These are phyloP conservation scores for Heliconius aoede DNA, from an alignment of 2,888 invertebrate species.

Conservation along the genomic window DNA sequence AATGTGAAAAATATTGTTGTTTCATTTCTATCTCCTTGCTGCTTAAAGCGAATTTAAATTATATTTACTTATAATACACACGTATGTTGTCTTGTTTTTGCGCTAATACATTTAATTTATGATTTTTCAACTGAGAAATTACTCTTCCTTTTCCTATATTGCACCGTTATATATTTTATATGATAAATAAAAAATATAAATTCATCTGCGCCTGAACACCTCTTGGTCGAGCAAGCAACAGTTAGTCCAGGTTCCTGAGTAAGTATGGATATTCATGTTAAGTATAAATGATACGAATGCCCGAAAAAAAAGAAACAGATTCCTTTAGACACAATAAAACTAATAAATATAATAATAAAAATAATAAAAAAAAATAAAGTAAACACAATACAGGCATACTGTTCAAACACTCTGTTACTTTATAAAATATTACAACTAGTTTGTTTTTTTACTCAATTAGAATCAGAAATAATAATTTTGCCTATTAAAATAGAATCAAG, in stretches of 20 bases:
- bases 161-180: not conserved
- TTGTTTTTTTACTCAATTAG: not conserved
- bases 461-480: not conserved
- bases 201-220: not conserved
- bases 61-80: not conserved
- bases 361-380: no score
- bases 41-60: slow-evolving; percentile 40
- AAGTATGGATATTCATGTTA: not conserved
- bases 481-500: not conserved
- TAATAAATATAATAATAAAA: no score
- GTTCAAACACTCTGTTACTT: not conserved
- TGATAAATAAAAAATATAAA: not conserved
- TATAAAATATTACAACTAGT: not conserved
- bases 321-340: not conserved
- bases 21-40: slow-evolving; percentile 64
- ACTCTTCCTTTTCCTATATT: slow-evolving; percentile 9
- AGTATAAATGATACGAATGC: not conserved
- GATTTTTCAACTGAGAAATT: not conserved
- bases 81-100: slow-evolving; percentile 24
- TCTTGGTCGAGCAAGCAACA: not conserved
- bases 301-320: not conserved
- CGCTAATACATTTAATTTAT: slow-evolving; percentile 20
- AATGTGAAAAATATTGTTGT: slow-evolving; percentile 79
- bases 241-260: not conserved
- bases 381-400: not conserved